phyloP scores from a whole-genome alignment of 2,888 invertebrate genomes.

The Cantharis rufa region DNA sequence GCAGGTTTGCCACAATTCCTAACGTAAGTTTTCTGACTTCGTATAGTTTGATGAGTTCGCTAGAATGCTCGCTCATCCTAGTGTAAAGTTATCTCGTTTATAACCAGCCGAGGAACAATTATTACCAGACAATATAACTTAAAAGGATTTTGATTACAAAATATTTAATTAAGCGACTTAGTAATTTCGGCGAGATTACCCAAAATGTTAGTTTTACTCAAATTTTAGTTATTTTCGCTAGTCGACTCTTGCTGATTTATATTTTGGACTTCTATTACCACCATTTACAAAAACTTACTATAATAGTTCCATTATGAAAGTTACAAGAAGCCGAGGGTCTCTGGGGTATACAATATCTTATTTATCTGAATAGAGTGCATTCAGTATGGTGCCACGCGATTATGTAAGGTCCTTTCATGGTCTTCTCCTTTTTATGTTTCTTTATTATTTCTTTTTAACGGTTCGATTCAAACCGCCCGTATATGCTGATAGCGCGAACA shows the following conservation, averaged over 20 bases:
- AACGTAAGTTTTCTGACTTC: constrained; percentile 40
- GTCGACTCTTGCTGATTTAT: not conserved
- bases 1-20: constrained; percentile 41
- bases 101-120: constrained; percentile 26
- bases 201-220: not conserved
- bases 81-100: constrained; percentile 36
- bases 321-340: constrained; percentile 22
- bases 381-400: constrained; percentile 23
- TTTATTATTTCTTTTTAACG: constrained; percentile 8
- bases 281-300: constrained; percentile 23
- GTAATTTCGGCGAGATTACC: not conserved
- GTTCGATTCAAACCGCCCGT: constrained; percentile 6
- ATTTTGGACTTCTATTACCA: constrained; percentile 10
- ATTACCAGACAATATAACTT: constrained; percentile 22
- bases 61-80: constrained; percentile 28
- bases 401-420: constrained; percentile 14
- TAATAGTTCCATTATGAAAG: constrained; percentile 24
- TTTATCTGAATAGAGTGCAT: constrained; percentile 18
- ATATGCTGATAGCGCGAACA: constrained; percentile 11
- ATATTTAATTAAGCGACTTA: constrained; percentile 6
- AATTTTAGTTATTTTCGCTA: not conserved
- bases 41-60: constrained; percentile 37
- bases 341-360: constrained; percentile 17
- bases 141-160: constrained; percentile 21
- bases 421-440: constrained; percentile 5